Base-by-base conservation (phyloP, 2,888 invertebrate species). In the Andrena haemorrhoa region DNA sequence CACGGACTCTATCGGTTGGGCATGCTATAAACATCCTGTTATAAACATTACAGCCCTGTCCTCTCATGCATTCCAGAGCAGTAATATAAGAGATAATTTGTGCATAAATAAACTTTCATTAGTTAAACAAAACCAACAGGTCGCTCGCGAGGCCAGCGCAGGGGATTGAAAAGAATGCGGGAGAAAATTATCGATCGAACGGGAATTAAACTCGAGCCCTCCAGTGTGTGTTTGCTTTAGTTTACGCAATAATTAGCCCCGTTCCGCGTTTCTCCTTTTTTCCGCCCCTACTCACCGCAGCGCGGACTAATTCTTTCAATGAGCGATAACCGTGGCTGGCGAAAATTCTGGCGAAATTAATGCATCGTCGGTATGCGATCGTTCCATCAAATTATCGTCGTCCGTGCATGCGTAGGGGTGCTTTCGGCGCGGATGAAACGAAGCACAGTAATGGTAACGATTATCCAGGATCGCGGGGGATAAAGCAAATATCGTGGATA, bases 361-460 rank as follows among this genome's bases (percentile, higher is more conserved):
- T 60, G 68, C 61, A 58, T 63, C 68, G 33, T 20, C 29, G 70
- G 71, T 80, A 72, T 73, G 72, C 73, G 68, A 81, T 74, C 74
- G 80, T 75, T 82, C 70, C 60, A 74, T 81, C 61, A 74, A 81
- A 80, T 70, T 66, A 80, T 16, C 74, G n/a, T 60, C 35, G 60
- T 20, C 51, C 12, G 56, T 26, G 26, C 20, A 58, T 53, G 33
- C 74, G 64, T 64, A 23, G 64, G 47, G 12, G 41, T 41, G 41
- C 41, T 41, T 4, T 41, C 12, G 10, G 10, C 10, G 10, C 35
- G 10, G 10, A 10, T 35, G 35, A 2, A 35, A 10, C 35, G 35
- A 35, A 35, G 2, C 35, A 12, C 41, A 12, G 12, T 12, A 12
- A 4, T 16, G 12, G 4, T 16, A 41, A 41, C 0, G 16, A 1